Conservation (phyloP, 2,888 invertebrate genomes). For the Ypsolopha sequella region DNA sequence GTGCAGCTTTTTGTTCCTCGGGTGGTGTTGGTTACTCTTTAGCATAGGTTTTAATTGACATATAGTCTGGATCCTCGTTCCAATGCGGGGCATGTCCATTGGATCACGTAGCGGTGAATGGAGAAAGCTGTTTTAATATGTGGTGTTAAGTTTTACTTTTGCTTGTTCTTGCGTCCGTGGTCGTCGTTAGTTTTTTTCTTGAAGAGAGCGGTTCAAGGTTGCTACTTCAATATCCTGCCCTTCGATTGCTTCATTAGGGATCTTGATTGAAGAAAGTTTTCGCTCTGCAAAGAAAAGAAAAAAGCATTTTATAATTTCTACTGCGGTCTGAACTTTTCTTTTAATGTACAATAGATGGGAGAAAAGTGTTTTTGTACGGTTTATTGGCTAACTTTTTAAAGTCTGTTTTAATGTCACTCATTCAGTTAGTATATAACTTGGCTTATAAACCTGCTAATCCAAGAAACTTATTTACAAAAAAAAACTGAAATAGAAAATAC, state of each 20-base stretch:
- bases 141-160: conserved; percentile 34
- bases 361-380: no score
- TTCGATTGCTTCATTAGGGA: conserved; percentile 65
- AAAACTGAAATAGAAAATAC: no score
- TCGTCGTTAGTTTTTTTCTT: conserved; percentile 48
- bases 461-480: no score
- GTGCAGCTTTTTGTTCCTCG: conserved; percentile 43
- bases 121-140: conserved; percentile 23
- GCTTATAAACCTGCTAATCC: no score
- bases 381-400: no score
- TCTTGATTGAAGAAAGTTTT: conserved; percentile 49
- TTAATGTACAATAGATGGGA: no score
- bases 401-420: no score
- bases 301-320: not conserved
- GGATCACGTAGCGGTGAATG: conserved; percentile 25
- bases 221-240: conserved; percentile 62
- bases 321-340: no score
- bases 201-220: conserved; percentile 41
- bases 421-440: no score
- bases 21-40: conserved; percentile 46
- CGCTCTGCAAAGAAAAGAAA: conserved; percentile 54
- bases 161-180: conserved; percentile 22
- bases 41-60: conserved; percentile 53
- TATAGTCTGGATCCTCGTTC: conserved; percentile 48
- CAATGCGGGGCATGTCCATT: conserved; percentile 48